Evolutionary conservation across 53 echinoderm and acorn worm genomes (phyloP).

Genomic region (Stichopus horrens): DNA sequence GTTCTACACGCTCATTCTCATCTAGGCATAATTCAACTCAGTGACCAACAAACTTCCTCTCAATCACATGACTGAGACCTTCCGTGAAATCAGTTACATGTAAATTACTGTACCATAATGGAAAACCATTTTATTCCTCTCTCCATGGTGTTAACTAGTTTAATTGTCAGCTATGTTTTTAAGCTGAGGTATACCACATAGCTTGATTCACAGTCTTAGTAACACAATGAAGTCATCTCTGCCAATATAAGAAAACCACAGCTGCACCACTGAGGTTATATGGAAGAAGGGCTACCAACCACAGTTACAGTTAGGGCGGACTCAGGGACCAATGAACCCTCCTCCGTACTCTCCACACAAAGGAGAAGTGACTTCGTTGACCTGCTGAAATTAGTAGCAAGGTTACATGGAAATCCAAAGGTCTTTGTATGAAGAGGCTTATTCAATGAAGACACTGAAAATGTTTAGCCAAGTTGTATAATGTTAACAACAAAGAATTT

Average conservation of each 20-base stretch:
- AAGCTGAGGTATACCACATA: background rate
- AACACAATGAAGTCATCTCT: background rate
- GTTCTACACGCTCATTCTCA: too few relatives aligned
- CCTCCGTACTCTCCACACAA: background rate
- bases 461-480: too few relatives aligned
- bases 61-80: too few relatives aligned
- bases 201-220: background rate
- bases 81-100: too few relatives aligned
- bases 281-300: background rate
- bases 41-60: too few relatives aligned
- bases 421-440: background rate
- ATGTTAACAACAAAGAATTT: too few relatives aligned
- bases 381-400: background rate
- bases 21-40: too few relatives aligned
- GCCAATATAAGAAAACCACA: background rate
- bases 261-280: background rate
- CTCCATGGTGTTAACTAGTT: too few relatives aligned
- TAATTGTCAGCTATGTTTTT: background rate
- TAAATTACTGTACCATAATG: too few relatives aligned
- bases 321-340: background rate
- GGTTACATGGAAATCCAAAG: background rate
- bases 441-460: background rate
- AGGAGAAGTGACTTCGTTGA: background rate
- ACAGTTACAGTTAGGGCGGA: background rate
- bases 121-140: too few relatives aligned